A percentile compares a stretch with the other conserved stretches of the same genome.
These are phyloP conservation scores for Eclectus roratus DNA, from an alignment of 2,113 vertebrate species.

Conservation along the genomic window DNA sequence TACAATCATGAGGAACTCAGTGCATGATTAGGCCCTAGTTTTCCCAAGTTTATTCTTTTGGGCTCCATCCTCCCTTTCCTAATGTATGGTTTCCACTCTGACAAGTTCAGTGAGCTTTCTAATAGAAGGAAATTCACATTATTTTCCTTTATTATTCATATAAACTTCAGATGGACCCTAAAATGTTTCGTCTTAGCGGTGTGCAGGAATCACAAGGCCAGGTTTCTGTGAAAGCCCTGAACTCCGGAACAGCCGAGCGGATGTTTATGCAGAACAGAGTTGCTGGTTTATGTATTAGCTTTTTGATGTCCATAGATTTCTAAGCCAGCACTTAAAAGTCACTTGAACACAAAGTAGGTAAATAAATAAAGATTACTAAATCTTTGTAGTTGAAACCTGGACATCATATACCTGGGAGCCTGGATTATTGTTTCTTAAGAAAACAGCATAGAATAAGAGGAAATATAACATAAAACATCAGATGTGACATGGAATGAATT, in stretches of 20 bases:
- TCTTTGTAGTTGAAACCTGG: neutral
- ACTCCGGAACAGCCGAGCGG: neutral
- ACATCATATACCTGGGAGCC: neutral
- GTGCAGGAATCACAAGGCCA: neutral
- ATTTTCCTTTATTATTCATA: neutral
- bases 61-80: neutral
- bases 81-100: rapidly evolving
- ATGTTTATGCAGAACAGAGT: neutral
- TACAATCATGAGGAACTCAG: neutral
- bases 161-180: neutral
- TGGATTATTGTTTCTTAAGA: neutral
- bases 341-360: neutral
- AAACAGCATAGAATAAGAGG: neutral
- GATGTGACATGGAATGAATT: neutral
- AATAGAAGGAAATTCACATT: neutral
- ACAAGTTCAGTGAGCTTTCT: neutral
- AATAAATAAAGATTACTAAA: neutral
- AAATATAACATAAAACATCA: neutral
- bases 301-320: neutral
- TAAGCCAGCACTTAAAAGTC: neutral
- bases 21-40: neutral
- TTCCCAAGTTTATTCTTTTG: neutral
- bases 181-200: neutral
- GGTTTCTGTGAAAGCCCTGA: neutral
- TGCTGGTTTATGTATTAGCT: neutral